Evolutionary conservation across 2,888 invertebrate species (phyloP).

Genomic region (Drosophila borealis): DNA sequence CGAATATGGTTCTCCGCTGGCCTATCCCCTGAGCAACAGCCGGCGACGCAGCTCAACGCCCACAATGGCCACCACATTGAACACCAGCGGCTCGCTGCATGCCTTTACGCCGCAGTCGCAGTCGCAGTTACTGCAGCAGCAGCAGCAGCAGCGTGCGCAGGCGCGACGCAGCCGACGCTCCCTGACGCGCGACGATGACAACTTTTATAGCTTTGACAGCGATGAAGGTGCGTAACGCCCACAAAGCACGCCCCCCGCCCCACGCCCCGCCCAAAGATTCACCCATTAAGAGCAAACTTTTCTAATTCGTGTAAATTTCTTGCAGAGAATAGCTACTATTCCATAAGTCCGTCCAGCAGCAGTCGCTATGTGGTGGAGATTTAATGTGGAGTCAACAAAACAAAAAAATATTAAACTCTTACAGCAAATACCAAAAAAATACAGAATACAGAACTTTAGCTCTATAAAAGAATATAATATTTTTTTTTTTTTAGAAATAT

Average conservation of each 20-base stretch:
- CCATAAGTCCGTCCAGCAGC: slow-evolving; percentile 81
- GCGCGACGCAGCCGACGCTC: slow-evolving; percentile 74
- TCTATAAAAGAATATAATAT: not conserved
- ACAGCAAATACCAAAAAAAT: not conserved
- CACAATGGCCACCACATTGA: slow-evolving; percentile 24
- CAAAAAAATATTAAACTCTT: not conserved
- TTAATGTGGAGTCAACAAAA: slow-evolving; percentile 44
- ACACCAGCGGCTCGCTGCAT: not conserved
- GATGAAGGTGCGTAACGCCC: slow-evolving; percentile 78
- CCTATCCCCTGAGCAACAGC: slow-evolving; percentile 68
- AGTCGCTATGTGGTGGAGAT: slow-evolving; percentile 82
- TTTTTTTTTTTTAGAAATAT: not conserved
- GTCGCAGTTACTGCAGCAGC: slow-evolving; percentile 20
- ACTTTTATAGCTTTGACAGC: slow-evolving; percentile 84
- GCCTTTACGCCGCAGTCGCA: not conserved
- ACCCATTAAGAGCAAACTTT: not conserved
- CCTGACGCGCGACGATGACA: slow-evolving; percentile 82
- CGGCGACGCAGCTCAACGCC: slow-evolving; percentile 70
- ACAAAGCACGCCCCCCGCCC: not conserved
- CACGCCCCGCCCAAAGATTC: not conserved
- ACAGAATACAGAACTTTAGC: not conserved
- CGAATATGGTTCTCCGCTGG: slow-evolving; percentile 82
- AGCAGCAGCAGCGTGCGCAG: slow-evolving; percentile 24
- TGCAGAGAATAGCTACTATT: slow-evolving; percentile 82
- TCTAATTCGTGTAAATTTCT: not conserved